Conservation (phyloP, 2,797 vertebrate species). For the Onychomys torridus region DNA sequence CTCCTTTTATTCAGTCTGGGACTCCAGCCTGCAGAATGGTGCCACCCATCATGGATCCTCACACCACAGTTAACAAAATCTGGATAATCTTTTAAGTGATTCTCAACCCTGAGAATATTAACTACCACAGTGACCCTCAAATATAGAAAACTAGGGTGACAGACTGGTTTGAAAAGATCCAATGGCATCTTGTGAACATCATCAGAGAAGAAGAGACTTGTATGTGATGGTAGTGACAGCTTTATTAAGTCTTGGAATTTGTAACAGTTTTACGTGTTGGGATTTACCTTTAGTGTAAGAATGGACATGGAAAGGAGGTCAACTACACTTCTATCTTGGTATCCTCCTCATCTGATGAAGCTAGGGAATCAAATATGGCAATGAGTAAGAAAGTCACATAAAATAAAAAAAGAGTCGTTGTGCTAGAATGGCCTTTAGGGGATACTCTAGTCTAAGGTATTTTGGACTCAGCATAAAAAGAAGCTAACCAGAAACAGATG, state of each 20-base stretch:
- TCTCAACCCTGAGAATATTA: not conserved
- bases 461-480: conserved; percentile 24
- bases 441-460: not conserved
- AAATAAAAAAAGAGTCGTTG: not conserved
- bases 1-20: not conserved
- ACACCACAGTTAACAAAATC: not conserved
- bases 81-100: not conserved
- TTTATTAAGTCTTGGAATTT: not conserved
- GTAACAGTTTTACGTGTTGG: not conserved
- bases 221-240: not conserved
- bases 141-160: not conserved
- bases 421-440: not conserved
- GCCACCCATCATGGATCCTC: not conserved
- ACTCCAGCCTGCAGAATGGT: not conserved
- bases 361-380: not conserved
- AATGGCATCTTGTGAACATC: not conserved
- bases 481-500: conserved; percentile 16
- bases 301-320: not conserved
- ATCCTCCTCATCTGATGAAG: not conserved
- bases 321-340: not conserved
- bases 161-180: not conserved
- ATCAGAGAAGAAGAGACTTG: not conserved
- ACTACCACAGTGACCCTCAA: not conserved
- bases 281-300: not conserved
- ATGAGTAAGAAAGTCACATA: not conserved